Evolutionary conservation across 2,888 invertebrate species (phyloP).

Genomic region (Drosophila anomalipes): DNA sequence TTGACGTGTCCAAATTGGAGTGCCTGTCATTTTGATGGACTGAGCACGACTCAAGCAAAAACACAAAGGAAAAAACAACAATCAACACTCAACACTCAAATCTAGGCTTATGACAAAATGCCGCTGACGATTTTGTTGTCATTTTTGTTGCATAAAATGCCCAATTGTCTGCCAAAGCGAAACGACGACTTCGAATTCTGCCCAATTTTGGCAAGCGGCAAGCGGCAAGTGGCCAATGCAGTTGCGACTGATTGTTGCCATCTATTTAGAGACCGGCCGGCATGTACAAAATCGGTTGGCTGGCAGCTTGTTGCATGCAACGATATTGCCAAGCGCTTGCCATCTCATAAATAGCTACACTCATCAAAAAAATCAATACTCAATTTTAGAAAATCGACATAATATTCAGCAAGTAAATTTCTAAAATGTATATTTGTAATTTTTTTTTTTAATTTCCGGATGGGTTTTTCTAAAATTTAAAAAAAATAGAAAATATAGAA

Average conservation of each 20-base stretch:
- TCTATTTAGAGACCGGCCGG: conserved; percentile 67
- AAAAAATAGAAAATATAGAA: neutral
- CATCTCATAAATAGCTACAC: conserved; percentile 17
- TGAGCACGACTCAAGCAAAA: conserved; percentile 45
- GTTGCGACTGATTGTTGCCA: conserved; percentile 33
- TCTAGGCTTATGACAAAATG: conserved; percentile 62
- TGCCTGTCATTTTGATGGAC: conserved; percentile 57
- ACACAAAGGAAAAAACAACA: neutral
- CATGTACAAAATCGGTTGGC: conserved; percentile 58
- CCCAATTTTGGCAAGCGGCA: conserved; percentile 73
- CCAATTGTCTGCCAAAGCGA: conserved; percentile 72
- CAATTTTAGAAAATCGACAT: neutral
- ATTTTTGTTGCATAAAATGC: conserved; percentile 74
- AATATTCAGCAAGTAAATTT: neutral
- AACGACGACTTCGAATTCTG: conserved; percentile 46
- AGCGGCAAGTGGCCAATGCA: conserved; percentile 58
- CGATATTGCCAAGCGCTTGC: conserved; percentile 44
- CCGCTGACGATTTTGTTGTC: conserved; percentile 29
- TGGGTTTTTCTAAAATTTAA: neutral
- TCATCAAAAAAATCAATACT: neutral
- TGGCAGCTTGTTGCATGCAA: conserved; percentile 62
- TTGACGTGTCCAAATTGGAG: conserved; percentile 64
- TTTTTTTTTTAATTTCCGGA: no score
- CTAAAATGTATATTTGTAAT: no score
- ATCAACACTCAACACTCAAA: conserved; percentile 17